Evolutionary conservation across 2,797 vertebrate species (phyloP), one percentile per base, ranked within the genome.

Genomic region (Macrochelys suwanniensis): DNA sequence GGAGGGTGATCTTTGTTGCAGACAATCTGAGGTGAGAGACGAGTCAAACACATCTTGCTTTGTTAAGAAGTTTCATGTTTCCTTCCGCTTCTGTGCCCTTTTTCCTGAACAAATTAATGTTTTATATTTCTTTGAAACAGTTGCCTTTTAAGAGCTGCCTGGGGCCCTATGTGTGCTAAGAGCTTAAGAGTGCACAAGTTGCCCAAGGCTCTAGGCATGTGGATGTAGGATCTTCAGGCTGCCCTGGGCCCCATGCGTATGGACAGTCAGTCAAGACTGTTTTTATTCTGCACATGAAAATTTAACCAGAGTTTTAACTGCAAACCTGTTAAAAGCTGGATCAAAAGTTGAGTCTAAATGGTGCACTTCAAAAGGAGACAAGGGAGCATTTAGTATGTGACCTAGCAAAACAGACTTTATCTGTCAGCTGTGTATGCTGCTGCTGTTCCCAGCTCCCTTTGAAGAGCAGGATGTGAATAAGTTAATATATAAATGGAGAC

Each of bases 1-100:
- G 99, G 97, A 99, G 99, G 61, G 99, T 99, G 71, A 99, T 99
- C 98, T 99, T 99, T 89, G 99, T 99, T 37, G 99, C 99, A 47
- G 99, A 99, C 97, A 99, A 99, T 97, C 98, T 99, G 94, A 99
- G 99, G 99, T 99, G 96, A 97, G 96, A 85, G 57, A 59, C 9
- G 42, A 90, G n/a, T 53, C 47, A 7, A 19, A 26, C 9, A 56
- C 57, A 11, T 1, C 2, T 50, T 28, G 88, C 54, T 80, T 79
- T 74, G 59, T 77, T 95, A 53, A 76, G 65, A 45, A 50, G 26
- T 10, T 0, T n/a, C 42, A 0, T 19, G 37, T 74, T 87, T 85
- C 19, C 74, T 59, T 61, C 45, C 56, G 23, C 0, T 0, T 78
- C 82, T 42, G 37, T 26, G 21, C 23, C 79, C 51, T 45, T 71